Evolutionary conservation across 2,888 invertebrate genomes (phyloP).

Genomic region (Pristionchus japonicus): DNA sequence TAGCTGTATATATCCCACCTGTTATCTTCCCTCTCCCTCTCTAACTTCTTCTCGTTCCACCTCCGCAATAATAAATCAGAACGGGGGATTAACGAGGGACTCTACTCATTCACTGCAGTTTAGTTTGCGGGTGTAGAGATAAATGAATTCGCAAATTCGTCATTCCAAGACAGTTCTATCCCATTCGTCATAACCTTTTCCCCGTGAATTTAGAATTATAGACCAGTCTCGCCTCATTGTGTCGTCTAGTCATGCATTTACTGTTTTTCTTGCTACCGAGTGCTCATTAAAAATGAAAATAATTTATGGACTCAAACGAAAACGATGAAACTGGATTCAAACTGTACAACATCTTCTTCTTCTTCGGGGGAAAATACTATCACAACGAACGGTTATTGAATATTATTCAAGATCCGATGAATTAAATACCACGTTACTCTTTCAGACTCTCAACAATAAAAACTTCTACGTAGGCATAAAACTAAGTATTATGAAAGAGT

Average conservation of each 20-base stretch:
- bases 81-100: not conserved
- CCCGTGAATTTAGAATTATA: too few species aligned
- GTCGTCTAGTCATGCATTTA: too few species aligned
- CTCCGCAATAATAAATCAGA: not conserved
- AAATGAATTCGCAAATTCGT: not conserved
- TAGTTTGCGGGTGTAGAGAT: not conserved
- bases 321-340: slow-evolving; percentile 11
- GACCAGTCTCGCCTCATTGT: not conserved
- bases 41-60: not conserved
- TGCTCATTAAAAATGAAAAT: not conserved
- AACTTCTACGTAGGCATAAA: not conserved
- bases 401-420: not conserved
- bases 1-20: not conserved
- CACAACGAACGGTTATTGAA: not conserved
- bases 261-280: too few species aligned
- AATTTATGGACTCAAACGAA: not conserved
- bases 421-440: not conserved
- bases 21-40: not conserved
- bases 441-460: not conserved
- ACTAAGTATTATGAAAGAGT: not conserved
- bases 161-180: too few species aligned
- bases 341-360: slow-evolving; percentile 27
- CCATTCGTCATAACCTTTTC: too few species aligned
- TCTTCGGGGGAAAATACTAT: not conserved
- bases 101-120: not conserved